Conservation (phyloP, 1,140 invertebrate species). For the Spodoptera frugiperda region DNA sequence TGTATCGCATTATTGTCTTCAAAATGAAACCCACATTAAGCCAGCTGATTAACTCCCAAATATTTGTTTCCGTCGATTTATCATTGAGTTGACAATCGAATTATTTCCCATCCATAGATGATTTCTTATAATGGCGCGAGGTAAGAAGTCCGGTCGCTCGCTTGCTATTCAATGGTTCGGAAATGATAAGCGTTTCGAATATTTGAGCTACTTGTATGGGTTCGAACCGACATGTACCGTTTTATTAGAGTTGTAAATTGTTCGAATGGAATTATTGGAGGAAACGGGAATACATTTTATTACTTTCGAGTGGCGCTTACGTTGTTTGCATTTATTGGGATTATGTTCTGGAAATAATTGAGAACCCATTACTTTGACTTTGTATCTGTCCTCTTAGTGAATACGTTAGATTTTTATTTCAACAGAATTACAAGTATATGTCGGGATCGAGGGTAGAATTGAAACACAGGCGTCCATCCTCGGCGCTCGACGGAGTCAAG, state of each 20-base stretch:
- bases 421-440: not conserved
- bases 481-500: too few relatives aligned
- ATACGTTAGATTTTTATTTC: too few relatives aligned
- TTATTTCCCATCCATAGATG: slow-evolving; percentile 53
- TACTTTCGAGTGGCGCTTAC: not conserved
- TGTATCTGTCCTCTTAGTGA: too few relatives aligned
- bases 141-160: slow-evolving; percentile 44
- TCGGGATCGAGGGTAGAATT: too few relatives aligned
- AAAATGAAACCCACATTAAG: slow-evolving; percentile 14
- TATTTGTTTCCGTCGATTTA: slow-evolving; percentile 38
- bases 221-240: slow-evolving; percentile 43
- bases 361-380: too few relatives aligned
- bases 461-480: too few relatives aligned
- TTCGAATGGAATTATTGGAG: slow-evolving; percentile 19
- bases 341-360: not conserved
- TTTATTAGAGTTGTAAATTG: slow-evolving; percentile 43
- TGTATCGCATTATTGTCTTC: not conserved
- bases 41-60: slow-evolving; percentile 48
- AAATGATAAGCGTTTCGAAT: slow-evolving; percentile 67
- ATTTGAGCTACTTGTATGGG: slow-evolving; percentile 51
- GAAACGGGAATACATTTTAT: slow-evolving; percentile 18
- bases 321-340: slow-evolving; percentile 36
- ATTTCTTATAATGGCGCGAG: slow-evolving; percentile 58
- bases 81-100: slow-evolving; percentile 46
- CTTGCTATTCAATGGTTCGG: slow-evolving; percentile 61